phyloP scores from a whole-genome alignment of 2,888 invertebrate species.

The Drosophila mimica region DNA sequence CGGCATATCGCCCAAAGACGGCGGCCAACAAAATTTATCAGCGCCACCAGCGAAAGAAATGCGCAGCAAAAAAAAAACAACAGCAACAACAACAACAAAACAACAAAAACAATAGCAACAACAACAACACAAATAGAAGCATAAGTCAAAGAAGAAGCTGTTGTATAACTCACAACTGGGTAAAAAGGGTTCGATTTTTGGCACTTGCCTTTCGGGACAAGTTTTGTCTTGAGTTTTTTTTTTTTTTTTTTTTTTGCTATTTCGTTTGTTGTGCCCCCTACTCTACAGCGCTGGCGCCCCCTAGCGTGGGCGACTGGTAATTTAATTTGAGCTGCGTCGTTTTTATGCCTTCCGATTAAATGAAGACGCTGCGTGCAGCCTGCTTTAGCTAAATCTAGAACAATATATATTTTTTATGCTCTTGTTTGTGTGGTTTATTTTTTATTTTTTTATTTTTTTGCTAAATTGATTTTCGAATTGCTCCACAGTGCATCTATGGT shows the following conservation, averaged over 20 bases:
- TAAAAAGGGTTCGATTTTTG: constrained; percentile 79
- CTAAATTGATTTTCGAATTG: constrained; percentile 27
- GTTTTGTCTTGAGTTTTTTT: constrained; percentile 12
- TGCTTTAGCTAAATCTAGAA: constrained; percentile 13
- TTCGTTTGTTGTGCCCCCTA: constrained; percentile 7
- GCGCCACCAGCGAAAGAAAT: constrained; percentile 60
- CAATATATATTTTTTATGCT: constrained; percentile 56
- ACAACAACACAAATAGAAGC: constrained; percentile 9
- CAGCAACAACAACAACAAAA: constrained; percentile 21
- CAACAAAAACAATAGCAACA: background rate
- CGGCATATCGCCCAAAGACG: constrained; percentile 81
- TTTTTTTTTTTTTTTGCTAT: constrained; percentile 15
- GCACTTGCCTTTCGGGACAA: constrained; percentile 61
- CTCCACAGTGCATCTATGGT: constrained; percentile 95
- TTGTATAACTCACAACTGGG: constrained; percentile 63
- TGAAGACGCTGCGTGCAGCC: constrained; percentile 50
- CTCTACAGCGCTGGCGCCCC: constrained; percentile 60
- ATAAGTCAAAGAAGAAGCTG: constrained; percentile 54
- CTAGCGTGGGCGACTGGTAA: constrained; percentile 74
- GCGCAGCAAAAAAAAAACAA: constrained; percentile 43
- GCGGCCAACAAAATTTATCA: constrained; percentile 79
- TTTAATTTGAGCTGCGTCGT: constrained; percentile 68
- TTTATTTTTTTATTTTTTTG: constrained; percentile 1
- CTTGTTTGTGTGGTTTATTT: constrained; percentile 41
- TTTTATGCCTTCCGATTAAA: constrained; percentile 79